Conservation (phyloP, 2,888 invertebrate genomes). For the Alviniconcha strummeri region DNA sequence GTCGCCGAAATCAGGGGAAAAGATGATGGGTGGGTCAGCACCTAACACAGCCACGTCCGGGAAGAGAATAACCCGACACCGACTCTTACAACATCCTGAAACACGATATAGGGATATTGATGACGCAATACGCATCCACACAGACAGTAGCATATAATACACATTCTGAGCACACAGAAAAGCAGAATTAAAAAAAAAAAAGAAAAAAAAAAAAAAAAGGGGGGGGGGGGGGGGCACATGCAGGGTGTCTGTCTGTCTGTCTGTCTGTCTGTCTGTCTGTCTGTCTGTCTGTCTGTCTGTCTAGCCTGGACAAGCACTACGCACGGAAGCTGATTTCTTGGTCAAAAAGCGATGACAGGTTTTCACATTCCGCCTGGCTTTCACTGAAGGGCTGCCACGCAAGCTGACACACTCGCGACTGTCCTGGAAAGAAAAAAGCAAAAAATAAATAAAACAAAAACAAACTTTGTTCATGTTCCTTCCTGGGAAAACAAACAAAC, state of each 20-base stretch:
- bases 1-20: neutral
- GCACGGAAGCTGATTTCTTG: constrained; percentile 7
- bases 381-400: neutral
- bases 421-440: neutral
- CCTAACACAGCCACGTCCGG: neutral
- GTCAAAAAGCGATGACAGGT: neutral
- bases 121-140: no score
- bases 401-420: constrained; percentile 1
- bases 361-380: neutral
- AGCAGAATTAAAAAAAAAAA: no score
- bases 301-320: neutral
- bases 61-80: neutral
- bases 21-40: neutral
- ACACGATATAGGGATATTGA: no score
- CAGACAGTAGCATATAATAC: no score
- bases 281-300: neutral
- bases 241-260: no score
- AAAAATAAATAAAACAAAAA: neutral
- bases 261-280: neutral
- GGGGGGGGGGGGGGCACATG: no score
- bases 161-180: no score
- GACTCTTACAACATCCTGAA: no score
- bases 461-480: no score
- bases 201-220: no score
- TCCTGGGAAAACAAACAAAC: no score